A percentile compares a stretch with the other conserved stretches of the same genome.
Evolutionary conservation across 2,888 invertebrate species (phyloP).

Genomic region (Drepana falcataria): DNA sequence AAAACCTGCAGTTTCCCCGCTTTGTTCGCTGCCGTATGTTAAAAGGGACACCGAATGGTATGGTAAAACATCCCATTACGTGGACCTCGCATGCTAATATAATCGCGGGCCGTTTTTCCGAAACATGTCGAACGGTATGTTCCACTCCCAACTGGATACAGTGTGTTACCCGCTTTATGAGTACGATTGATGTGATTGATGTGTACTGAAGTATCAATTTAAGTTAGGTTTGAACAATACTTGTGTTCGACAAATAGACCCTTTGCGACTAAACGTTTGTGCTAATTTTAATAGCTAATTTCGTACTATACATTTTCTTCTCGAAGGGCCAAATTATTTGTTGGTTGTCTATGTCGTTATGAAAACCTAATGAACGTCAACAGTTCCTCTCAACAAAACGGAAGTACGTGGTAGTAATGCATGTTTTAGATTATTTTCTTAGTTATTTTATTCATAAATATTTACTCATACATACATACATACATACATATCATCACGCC

Average conservation of each 20-base stretch:
- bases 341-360: too few relatives aligned
- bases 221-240: neutral
- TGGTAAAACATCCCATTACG: constrained; percentile 31
- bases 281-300: too few relatives aligned
- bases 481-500: too few relatives aligned
- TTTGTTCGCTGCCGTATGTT: constrained; percentile 13
- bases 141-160: neutral
- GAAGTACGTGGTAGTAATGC: too few relatives aligned
- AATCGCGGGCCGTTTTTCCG: constrained; percentile 28
- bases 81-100: constrained; percentile 33
- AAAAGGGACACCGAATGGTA: constrained; percentile 21
- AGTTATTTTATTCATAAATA: too few relatives aligned
- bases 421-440: too few relatives aligned
- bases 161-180: neutral
- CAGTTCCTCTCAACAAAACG: too few relatives aligned
- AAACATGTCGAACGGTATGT: constrained; percentile 28
- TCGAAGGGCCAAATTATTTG: too few relatives aligned
- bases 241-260: neutral
- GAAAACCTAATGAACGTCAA: too few relatives aligned
- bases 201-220: neutral
- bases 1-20: constrained; percentile 10
- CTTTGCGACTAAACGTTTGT: neutral
- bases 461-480: too few relatives aligned
- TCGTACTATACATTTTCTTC: too few relatives aligned
- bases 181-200: neutral